A percentile compares a stretch with the other conserved stretches of the same genome.
phyloP scores from a whole-genome alignment of 2,113 vertebrate species.

The Leiothrix lutea region DNA sequence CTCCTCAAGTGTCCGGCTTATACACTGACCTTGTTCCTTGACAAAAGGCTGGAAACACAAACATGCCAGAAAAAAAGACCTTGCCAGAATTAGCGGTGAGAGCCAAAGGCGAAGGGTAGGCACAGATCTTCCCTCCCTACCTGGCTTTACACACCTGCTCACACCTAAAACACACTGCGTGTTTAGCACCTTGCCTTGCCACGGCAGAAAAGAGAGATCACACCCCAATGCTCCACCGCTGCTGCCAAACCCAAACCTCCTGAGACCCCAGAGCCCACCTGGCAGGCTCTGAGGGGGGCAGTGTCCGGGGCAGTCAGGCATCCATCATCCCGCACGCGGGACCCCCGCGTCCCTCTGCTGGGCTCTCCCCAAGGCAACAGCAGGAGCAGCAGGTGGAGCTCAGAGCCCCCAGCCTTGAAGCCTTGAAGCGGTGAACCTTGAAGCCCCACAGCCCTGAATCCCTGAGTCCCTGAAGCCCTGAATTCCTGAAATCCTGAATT shows the following conservation, averaged over 20 bases:
- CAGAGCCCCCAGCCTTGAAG: too few relatives aligned
- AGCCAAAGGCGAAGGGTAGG: background rate
- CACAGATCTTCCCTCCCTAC: accelerated
- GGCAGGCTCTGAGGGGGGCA: background rate
- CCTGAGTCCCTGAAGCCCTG: accelerated
- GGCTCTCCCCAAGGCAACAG: accelerated
- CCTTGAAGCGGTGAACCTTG: background rate
- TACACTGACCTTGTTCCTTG: accelerated
- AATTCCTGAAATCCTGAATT: accelerated
- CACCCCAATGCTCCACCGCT: accelerated
- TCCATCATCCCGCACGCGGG: background rate
- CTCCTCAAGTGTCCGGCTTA: background rate
- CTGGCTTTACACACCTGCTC: background rate
- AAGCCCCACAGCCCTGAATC: too few relatives aligned
- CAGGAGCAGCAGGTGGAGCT: background rate
- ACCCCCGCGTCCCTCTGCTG: background rate
- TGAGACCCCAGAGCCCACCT: background rate
- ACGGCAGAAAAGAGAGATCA: background rate
- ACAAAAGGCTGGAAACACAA: background rate
- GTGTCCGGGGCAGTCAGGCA: accelerated
- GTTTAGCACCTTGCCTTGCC: background rate
- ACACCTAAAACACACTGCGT: background rate
- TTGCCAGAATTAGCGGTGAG: accelerated
- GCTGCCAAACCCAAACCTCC: background rate
- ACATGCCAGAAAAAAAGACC: background rate